Evolutionary conservation across 2,888 invertebrate genomes (phyloP).

Genomic region (Drosophila mimica): DNA sequence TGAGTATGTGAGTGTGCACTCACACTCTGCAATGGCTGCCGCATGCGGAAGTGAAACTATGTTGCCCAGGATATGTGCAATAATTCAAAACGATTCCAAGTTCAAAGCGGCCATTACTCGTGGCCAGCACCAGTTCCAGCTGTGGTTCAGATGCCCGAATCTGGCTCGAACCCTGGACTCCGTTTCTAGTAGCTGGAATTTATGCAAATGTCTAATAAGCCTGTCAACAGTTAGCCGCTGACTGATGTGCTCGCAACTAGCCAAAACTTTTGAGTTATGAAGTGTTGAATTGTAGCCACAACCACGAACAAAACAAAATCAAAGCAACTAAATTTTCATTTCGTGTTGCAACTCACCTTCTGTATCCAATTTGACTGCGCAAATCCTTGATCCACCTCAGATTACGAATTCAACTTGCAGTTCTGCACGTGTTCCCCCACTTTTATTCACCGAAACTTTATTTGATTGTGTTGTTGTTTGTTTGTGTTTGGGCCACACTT

Average conservation of each 20-base stretch:
- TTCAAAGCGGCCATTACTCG: slow-evolving; percentile 83
- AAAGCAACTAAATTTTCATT: slow-evolving; percentile 24
- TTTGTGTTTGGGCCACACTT: slow-evolving; percentile 22
- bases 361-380: slow-evolving; percentile 64
- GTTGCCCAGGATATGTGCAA: slow-evolving; percentile 81
- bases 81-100: slow-evolving; percentile 83
- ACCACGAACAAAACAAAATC: not conserved
- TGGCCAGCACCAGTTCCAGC: slow-evolving; percentile 40
- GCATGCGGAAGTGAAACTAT: slow-evolving; percentile 79
- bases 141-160: slow-evolving; percentile 6
- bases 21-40: slow-evolving; percentile 65
- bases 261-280: slow-evolving; percentile 63
- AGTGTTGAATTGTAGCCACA: slow-evolving; percentile 64
- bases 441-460: slow-evolving; percentile 46
- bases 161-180: slow-evolving; percentile 11
- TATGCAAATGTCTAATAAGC: slow-evolving; percentile 82
- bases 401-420: slow-evolving; percentile 58
- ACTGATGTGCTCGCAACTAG: slow-evolving; percentile 29
- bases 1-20: slow-evolving; percentile 39
- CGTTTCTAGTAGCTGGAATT: slow-evolving; percentile 49
- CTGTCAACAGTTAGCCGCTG: slow-evolving; percentile 77
- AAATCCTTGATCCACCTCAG: slow-evolving; percentile 62
- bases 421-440: slow-evolving; percentile 62
- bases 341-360: slow-evolving; percentile 52
- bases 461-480: slow-evolving; percentile 29